Conservation (phyloP, 2,113 vertebrate species). For the Dascyllus trimaculatus region DNA sequence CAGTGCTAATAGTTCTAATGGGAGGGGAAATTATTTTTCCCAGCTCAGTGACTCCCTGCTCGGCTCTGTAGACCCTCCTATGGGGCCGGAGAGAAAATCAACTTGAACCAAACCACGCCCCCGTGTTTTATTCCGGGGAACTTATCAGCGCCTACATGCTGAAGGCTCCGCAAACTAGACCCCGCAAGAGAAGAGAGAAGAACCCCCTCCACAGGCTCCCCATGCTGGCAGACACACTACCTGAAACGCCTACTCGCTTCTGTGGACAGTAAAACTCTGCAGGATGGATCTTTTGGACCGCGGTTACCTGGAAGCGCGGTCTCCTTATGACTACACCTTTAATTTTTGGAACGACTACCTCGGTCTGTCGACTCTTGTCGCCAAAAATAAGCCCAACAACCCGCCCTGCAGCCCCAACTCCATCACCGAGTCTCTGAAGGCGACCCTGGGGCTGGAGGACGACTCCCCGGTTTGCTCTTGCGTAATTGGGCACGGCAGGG, state of each 20-base stretch:
- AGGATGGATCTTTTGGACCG: conserved; percentile 85
- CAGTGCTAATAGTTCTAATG: conserved; percentile 14
- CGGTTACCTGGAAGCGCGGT: conserved; percentile 83
- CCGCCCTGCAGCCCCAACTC: conserved; percentile 81
- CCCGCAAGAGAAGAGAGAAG: conserved; percentile 27
- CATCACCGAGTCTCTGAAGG: conserved; percentile 87
- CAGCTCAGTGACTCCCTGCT: conserved; percentile 46
- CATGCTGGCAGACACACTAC: conserved; percentile 61
- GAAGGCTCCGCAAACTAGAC: conserved; percentile 51
- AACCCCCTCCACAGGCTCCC: not conserved
- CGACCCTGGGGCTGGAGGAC: conserved; percentile 86
- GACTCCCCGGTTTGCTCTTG: conserved; percentile 81
- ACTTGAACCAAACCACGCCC: conserved; percentile 73
- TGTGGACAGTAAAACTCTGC: conserved; percentile 44
- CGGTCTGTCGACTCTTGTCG: conserved; percentile 85
- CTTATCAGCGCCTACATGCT: conserved; percentile 65
- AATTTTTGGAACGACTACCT: conserved; percentile 90
- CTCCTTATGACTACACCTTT: conserved; percentile 86
- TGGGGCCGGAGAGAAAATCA: conserved; percentile 52
- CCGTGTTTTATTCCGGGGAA: conserved; percentile 63
- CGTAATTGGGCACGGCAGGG: conserved; percentile 72
- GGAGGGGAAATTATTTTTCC: conserved; percentile 27
- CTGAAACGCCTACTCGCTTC: conserved; percentile 6
- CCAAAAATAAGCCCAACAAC: conserved; percentile 76
- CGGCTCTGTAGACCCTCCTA: conserved; percentile 44